phyloP scores from a whole-genome alignment of 2,888 invertebrate species.

The Lithosia quadra region DNA sequence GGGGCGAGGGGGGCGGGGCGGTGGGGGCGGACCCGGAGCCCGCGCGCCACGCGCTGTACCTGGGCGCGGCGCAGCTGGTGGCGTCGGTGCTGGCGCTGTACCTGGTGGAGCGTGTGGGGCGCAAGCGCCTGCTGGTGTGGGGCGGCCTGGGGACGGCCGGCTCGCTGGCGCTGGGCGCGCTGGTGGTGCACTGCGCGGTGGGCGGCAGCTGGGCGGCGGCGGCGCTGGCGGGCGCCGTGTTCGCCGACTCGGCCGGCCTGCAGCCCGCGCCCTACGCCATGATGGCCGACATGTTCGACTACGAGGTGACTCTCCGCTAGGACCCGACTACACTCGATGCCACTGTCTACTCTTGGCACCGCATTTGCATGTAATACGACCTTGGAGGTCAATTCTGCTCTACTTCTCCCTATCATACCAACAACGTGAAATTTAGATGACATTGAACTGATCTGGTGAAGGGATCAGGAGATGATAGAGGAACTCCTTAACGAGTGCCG shows the following conservation, averaged over 20 bases:
- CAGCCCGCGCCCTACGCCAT: slow-evolving; percentile 76
- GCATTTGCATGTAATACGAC: too few relatives aligned
- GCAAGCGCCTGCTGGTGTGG: slow-evolving; percentile 68
- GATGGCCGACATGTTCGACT: slow-evolving; percentile 73
- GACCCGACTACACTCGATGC: too few relatives aligned
- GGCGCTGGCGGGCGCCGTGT: slow-evolving; percentile 65
- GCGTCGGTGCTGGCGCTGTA: slow-evolving; percentile 66
- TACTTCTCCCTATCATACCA: not conserved
- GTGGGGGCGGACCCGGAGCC: slow-evolving; percentile 46
- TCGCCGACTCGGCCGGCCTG: slow-evolving; percentile 70
- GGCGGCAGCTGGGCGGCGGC: slow-evolving; percentile 56
- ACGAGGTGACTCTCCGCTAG: slow-evolving; percentile 60
- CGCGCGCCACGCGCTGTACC: slow-evolving; percentile 60
- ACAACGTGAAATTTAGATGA: not conserved
- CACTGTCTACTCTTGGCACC: too few relatives aligned
- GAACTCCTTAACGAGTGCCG: not conserved
- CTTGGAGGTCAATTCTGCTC: not conserved
- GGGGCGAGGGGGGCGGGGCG: slow-evolving; percentile 61
- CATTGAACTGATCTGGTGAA: not conserved
- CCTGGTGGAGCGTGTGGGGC: slow-evolving; percentile 69
- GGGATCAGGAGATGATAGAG: not conserved
- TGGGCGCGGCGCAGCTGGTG: slow-evolving; percentile 65
- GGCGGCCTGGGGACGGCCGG: slow-evolving; percentile 52
- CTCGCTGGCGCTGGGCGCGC: slow-evolving; percentile 42
- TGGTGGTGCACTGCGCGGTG: slow-evolving; percentile 58